phyloP scores from a whole-genome alignment of 1,140 invertebrate genomes.

The Philotrypesis tridentata region DNA sequence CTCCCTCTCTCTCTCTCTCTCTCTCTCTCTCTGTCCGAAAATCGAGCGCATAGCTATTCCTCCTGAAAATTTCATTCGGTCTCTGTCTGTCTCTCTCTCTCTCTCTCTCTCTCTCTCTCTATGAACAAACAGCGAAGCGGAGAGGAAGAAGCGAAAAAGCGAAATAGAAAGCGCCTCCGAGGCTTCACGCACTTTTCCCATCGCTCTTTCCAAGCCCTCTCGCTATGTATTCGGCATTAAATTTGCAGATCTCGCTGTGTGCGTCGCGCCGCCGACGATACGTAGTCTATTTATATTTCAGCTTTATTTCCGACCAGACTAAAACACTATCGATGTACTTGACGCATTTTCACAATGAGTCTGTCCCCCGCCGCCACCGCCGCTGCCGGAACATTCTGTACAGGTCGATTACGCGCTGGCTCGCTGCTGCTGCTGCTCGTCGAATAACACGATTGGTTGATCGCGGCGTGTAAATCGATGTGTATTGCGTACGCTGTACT shows the following conservation, averaged over 20 bases:
- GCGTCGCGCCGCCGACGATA: no score
- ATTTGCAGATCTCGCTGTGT: conserved; percentile 63
- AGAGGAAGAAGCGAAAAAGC: conserved; percentile 30
- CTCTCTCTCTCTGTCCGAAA: background rate
- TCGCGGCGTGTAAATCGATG: background rate
- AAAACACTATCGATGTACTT: background rate
- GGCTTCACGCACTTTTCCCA: background rate
- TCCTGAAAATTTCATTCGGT: conserved; percentile 49
- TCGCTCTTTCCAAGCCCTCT: no score
- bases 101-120: no score
- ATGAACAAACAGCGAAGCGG: background rate
- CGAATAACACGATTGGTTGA: background rate
- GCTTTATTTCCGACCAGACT: background rate
- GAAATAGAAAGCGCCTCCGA: background rate
- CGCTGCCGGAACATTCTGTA: background rate
- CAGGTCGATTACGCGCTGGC: background rate
- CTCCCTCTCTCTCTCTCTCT: conserved; percentile 8
- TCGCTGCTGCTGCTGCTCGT: no score
- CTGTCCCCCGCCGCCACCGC: no score
- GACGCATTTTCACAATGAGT: background rate
- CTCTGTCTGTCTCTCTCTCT: no score
- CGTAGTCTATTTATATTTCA: conserved; percentile 8
- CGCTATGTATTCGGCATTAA: conserved; percentile 63
- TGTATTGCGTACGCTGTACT: no score
- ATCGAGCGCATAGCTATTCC: conserved; percentile 17